Evolutionary conservation across 2,797 vertebrate genomes (phyloP), one percentile per base, ranked within the genome.

Genomic region (Smutsia temminckii): DNA sequence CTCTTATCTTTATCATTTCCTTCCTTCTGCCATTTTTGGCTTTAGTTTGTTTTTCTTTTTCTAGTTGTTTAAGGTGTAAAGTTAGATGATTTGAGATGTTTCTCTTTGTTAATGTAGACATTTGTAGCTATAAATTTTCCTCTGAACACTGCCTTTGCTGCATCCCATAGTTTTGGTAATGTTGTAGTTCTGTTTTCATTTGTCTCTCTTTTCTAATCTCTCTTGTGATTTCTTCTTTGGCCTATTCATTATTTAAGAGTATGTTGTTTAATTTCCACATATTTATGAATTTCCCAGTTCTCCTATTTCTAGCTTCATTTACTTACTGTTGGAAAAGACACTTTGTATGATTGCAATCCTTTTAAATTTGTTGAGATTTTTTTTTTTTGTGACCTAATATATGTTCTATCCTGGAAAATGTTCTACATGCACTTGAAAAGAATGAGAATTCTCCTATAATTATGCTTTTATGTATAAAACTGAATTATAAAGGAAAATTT

Each of bases 171-270:
- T 59, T 71, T 86, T 57, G 17, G 14, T 34, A 79, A 40, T 93
- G 3, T 8, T 55, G 14, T 53, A 27, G 37, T 78, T 93, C 84
- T 85, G 6, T 72, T 69, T 49, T 80, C 1, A 34, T 85, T 86
- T 84, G 42, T 87, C 46, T 91, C 25, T 66, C 4, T 55, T 91
- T 66, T 57, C 37, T 91, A 7, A 72, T 80, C 81, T 75, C 14
- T 61, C 21, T 72, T 85, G 17, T 85, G 55, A 20, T 91, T 92
- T 75, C 12, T 91, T 93, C 49, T 83, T 61, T 93, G 27, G n/a
- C 9, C 27, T 72, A 8, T 18, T 72, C 18, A 40, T 59, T 90
- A 37, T 53, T 85, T 77, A 59, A 72, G 5, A 23, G 20, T 79
- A 3, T 49, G 16, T 40, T 80, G 4, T 77, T 87, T 63, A 78